Percentiles rank a stretch among this genome's conserved stretches.
These are phyloP conservation scores for Heliconius congener DNA, from an alignment of 1,140 invertebrate genomes.

Conservation along the genomic window DNA sequence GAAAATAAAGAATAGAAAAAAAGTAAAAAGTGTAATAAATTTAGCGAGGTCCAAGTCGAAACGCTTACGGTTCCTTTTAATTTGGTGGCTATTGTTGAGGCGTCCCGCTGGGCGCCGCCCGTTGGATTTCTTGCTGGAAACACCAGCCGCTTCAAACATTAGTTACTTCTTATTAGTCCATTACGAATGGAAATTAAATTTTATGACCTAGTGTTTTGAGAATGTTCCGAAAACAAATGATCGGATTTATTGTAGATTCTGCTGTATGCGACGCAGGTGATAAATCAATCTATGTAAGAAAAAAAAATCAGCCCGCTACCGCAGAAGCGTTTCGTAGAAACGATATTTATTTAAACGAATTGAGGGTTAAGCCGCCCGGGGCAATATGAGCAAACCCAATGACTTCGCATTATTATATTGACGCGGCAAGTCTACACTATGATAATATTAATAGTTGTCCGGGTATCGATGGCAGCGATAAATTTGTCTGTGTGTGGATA, in stretches of 20 bases:
- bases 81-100: conserved; percentile 77
- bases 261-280: not conserved
- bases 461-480: conserved; percentile 65
- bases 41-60: conserved; percentile 77
- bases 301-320: conserved; percentile 38
- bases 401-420: conserved; percentile 63
- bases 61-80: conserved; percentile 79
- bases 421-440: conserved; percentile 45
- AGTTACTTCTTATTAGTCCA: conserved; percentile 75
- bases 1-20: conserved; percentile 74
- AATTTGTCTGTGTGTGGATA: conserved; percentile 65
- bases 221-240: conserved; percentile 18
- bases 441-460: conserved; percentile 68
- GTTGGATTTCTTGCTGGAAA: conserved; percentile 70
- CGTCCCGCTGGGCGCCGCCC: conserved; percentile 70
- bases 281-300: not conserved
- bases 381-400: conserved; percentile 55
- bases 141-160: conserved; percentile 76
- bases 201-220: conserved; percentile 37
- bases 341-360: conserved; percentile 69
- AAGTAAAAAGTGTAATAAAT: conserved; percentile 68
- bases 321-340: conserved; percentile 54
- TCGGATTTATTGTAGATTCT: not conserved
- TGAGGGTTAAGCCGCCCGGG: conserved; percentile 46
- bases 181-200: conserved; percentile 70